Percentiles rank a stretch among this genome's conserved stretches.
Conservation (phyloP, 2,888 invertebrate species). For the Phengaris alcon region DNA sequence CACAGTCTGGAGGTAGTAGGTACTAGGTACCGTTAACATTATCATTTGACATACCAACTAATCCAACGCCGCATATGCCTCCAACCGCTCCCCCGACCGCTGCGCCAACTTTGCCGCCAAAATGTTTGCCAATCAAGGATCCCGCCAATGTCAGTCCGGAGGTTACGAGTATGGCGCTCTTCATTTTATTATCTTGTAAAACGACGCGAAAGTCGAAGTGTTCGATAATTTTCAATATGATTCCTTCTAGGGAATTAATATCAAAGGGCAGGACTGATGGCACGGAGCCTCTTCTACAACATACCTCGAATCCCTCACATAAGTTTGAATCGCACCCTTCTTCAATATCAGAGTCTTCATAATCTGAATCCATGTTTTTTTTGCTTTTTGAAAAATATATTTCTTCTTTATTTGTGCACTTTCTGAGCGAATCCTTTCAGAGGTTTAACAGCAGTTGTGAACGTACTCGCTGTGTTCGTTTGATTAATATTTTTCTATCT, state of each 20-base stretch:
- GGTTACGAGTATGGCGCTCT: conserved; percentile 56
- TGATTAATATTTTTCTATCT: neutral
- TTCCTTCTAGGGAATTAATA: conserved; percentile 53
- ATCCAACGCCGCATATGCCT: conserved; percentile 64
- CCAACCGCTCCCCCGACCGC: conserved; percentile 65
- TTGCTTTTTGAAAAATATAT: neutral
- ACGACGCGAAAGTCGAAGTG: conserved; percentile 64
- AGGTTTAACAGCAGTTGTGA: neutral
- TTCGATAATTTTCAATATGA: conserved; percentile 60
- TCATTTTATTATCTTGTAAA: conserved; percentile 49
- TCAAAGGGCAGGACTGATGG: conserved; percentile 55
- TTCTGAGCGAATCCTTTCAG: neutral
- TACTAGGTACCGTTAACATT: too few species aligned
- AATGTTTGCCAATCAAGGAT: conserved; percentile 61
- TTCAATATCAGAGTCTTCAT: conserved; percentile 46
- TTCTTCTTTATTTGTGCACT: neutral
- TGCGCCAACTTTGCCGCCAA: conserved; percentile 65
- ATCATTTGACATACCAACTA: conserved; percentile 54
- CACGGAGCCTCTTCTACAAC: conserved; percentile 42
- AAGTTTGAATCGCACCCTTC: conserved; percentile 49
- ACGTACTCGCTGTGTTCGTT: neutral
- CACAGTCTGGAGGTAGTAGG: too few species aligned
- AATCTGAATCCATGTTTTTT: conserved; percentile 42
- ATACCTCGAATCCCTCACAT: conserved; percentile 48
- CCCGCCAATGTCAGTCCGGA: conserved; percentile 64